A percentile compares a stretch with the other conserved stretches of the same genome.
Evolutionary conservation across 1,140 invertebrate species (phyloP).

Genomic region (Leptoteleia sp.): DNA sequence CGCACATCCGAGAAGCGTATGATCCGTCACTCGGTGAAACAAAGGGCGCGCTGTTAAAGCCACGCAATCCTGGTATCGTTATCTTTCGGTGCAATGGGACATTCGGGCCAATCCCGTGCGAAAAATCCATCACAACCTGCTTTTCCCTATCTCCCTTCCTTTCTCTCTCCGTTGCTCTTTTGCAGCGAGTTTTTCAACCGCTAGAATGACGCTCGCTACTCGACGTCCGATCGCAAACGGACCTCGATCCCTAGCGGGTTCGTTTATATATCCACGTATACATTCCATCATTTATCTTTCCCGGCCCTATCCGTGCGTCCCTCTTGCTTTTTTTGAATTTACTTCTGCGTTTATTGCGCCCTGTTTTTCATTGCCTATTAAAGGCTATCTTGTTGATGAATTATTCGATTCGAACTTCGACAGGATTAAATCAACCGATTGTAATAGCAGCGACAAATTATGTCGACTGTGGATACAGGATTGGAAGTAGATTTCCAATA

Average conservation of each 20-base stretch:
- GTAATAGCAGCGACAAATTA: no score
- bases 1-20: constrained; percentile 36
- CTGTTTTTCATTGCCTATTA: constrained; percentile 43
- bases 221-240: constrained; percentile 42
- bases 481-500: no score
- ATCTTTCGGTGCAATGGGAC: constrained; percentile 50
- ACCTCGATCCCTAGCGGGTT: constrained; percentile 51
- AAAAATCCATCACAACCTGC: constrained; percentile 51
- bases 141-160: no score
- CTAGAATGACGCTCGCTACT: constrained; percentile 37
- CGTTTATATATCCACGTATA: constrained; percentile 11
- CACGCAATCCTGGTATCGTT: constrained; percentile 50
- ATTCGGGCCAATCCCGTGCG: constrained; percentile 32
- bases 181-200: constrained; percentile 35
- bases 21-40: constrained; percentile 43
- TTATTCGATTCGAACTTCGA: constrained; percentile 4
- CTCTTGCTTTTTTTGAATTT: constrained; percentile 45
- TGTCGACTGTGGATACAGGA: no score
- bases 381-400: constrained; percentile 33
- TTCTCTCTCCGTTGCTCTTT: background rate
- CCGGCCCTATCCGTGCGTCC: constrained; percentile 30
- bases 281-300: constrained; percentile 51
- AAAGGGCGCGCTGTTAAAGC: constrained; percentile 23
- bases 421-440: constrained; percentile 12
- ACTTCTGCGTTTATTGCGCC: constrained; percentile 43